A percentile compares a stretch with the other conserved stretches of the same genome.
Conservation (phyloP, 2,113 vertebrate genomes). For the Centropus unirufus region DNA sequence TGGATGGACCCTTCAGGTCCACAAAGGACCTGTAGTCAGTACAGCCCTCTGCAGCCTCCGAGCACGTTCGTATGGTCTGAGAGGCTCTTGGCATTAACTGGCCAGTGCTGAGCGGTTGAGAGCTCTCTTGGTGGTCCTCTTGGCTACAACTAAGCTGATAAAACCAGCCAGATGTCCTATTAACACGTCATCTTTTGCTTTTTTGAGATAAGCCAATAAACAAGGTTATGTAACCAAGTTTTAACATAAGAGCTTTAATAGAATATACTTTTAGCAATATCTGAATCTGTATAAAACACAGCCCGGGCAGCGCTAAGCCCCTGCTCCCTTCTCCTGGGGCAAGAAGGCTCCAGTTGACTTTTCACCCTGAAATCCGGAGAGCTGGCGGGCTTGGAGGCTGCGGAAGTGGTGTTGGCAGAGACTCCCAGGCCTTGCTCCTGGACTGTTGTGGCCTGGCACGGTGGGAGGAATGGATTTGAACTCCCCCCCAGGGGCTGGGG, state of each 20-base stretch:
- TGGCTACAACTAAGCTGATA: conserved; percentile 45
- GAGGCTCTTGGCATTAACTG: conserved; percentile 11
- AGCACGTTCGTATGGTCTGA: not conserved
- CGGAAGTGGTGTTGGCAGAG: not conserved
- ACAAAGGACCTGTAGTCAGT: not conserved
- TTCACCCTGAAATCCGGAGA: not conserved
- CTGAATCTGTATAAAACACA: not conserved
- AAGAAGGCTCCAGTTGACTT: not conserved
- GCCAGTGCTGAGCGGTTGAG: not conserved
- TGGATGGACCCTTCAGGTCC: conserved; percentile 35
- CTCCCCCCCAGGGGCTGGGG: not conserved
- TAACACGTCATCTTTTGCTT: conserved; percentile 16
- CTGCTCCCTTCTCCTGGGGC: not conserved
- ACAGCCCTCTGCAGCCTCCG: not conserved
- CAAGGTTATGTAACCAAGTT: conserved; percentile 46
- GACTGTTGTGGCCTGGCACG: not conserved
- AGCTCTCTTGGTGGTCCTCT: conserved; percentile 35
- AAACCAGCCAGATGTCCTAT: conserved; percentile 52
- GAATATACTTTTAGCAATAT: conserved; percentile 3
- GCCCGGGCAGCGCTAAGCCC: not conserved
- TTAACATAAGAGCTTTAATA: conserved; percentile 47
- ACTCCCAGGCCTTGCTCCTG: not conserved
- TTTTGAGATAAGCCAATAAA: conserved; percentile 44
- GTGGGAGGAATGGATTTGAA: not conserved
- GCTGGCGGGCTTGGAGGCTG: not conserved